Evolutionary conservation across 2,888 invertebrate genomes (phyloP), one percentile per base, ranked within the genome.

Genomic region (Troides oblongomaculatus): DNA sequence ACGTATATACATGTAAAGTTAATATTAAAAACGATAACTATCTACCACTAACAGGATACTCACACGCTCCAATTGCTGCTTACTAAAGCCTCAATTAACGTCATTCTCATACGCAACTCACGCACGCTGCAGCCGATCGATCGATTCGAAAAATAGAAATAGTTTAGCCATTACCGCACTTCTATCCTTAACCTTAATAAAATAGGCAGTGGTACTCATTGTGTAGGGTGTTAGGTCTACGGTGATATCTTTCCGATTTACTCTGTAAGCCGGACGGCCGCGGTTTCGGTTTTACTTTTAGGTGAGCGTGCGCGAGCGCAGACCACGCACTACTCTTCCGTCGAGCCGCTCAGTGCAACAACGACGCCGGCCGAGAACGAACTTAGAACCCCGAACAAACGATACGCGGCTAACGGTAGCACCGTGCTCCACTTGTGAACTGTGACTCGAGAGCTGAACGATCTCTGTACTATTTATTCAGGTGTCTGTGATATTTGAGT

Each of bases 161-260:
- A 53, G 53, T 77, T 77, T 70, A 81, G 80, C 80, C 73, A 73
- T 79, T 76, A 72, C 76, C 79, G 76, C 79, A 84, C 84, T 85
- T 79, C 77, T 86, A 90, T 91, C 90, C 89, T 91, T 91, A 87
- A 90, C 91, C 90, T 91, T 90, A 89, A 87, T 90, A 82, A 78
- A 72, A 68, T 74, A 75, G 69, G 71, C 71, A 72, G 72, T 74
- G 72, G 73, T 66, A 73, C 76, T 75, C 77, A 79, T 82, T 81
- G 80, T 87, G 81, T 83, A 83, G 81, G 86, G 86, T 84, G 83
- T 84, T 84, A 84, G 86, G 84, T 83, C 76, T 79, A 71, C 74
- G 74, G 74, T 73, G 83, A 79, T 85, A 85, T 83, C 82, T 84
- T 81, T 81, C 76, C 79, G 81, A 85, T 84, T 83, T 82, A 81